phyloP scores from a whole-genome alignment of 2,797 vertebrate genomes.

The Sebastiscus albofasciatus region DNA sequence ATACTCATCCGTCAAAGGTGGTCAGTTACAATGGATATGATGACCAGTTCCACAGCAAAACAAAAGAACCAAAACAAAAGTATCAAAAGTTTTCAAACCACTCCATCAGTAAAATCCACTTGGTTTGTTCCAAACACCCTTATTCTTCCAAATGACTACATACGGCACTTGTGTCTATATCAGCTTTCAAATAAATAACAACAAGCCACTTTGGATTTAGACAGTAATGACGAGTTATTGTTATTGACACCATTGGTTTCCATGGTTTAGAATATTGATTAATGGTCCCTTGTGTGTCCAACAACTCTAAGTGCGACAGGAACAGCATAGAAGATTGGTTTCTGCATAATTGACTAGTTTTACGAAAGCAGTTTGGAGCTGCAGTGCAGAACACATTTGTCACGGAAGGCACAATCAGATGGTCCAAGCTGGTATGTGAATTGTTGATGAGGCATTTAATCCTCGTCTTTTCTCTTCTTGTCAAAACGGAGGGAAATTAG shows the following conservation, averaged over 20 bases:
- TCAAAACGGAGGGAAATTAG: not conserved
- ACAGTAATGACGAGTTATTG: not conserved
- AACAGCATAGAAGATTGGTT: not conserved
- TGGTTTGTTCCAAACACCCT: not conserved
- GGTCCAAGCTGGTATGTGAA: constrained; percentile 18
- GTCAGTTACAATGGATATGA: not conserved
- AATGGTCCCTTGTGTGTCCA: not conserved
- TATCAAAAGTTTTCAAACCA: not conserved
- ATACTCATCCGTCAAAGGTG: not conserved
- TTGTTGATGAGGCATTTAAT: constrained; percentile 31
- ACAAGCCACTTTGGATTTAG: not conserved
- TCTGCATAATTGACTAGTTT: not conserved
- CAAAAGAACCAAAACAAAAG: not conserved
- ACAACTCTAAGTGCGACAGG: not conserved
- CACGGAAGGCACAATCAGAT: constrained; percentile 16
- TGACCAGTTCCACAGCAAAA: not conserved
- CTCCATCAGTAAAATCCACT: not conserved
- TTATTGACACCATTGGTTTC: not conserved
- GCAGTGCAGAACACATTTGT: constrained; percentile 25
- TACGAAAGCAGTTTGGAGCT: not conserved
- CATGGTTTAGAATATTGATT: not conserved
- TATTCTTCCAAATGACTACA: not conserved
- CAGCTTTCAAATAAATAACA: not conserved
- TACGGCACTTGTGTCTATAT: not conserved
- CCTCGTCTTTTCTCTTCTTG: not conserved